Evolutionary conservation across 1,140 invertebrate genomes (phyloP), one percentile per base, ranked within the genome.

Genomic region (Parasteatoda tepidariorum): DNA sequence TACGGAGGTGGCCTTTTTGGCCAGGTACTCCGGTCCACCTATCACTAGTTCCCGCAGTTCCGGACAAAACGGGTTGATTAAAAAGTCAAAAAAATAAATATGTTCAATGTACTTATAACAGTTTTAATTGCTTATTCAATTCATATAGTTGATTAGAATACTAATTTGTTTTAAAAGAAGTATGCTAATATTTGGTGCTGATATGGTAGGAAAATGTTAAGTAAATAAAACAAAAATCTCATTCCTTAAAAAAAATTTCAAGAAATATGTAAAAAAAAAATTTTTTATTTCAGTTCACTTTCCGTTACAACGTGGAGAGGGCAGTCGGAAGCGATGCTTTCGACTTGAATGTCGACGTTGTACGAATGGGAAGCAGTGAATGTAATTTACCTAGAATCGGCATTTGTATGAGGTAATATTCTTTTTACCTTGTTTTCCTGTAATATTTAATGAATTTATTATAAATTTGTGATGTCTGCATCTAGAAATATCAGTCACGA

Each of bases 341-440:
- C 31, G 41, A 84, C 41, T 26, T 84, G 13, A 48, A 34, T 31
- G 48, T 84, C 5, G 28, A 4, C 6, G n/a, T 48, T 22, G 30
- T 28, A 3, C 28, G 79, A n/a, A 1, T 33, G 5, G 67, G 57
- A 24, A 83, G 61, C 26, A 34, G 11, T 26, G 33, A 3, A 7
- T 75, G 82, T 28, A 59, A 84, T 24, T n/a, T n/a, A 9, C 71
- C 82, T 1, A 74, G 33, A 9, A 38, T 84, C 2, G 28, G 30
- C 59, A 71, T 84, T 3, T 84, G 82, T 38, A 84, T 74, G 61
- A 38, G 79, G 79, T 83, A 33, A 48, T n/a, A 28, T 61, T 5
- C n/a, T 5, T 59, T 9, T 22, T 28, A 11, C 2, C 24, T 22
- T 61, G 15, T 61, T 61, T 11, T 24, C 57, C 5, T 9, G 6